A percentile compares a stretch with the other conserved stretches of the same genome.
Evolutionary conservation across 2,888 invertebrate species (phyloP).

Genomic region (Palloptera scutellata): DNA sequence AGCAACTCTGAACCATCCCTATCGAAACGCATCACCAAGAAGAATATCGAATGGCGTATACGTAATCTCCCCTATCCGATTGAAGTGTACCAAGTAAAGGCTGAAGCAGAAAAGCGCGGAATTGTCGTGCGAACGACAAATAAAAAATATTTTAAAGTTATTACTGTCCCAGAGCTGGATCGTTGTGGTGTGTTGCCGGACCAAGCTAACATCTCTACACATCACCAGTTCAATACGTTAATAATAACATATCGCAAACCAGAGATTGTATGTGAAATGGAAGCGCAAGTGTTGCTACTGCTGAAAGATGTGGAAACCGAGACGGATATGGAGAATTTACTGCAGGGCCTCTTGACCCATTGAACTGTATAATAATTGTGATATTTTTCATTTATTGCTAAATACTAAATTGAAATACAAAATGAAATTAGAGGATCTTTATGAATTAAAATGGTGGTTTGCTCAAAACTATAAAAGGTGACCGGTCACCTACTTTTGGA

Average conservation of each 20-base stretch:
- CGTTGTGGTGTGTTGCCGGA: slow-evolving; percentile 71
- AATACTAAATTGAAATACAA: no score
- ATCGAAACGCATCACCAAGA: slow-evolving; percentile 76
- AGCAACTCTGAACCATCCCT: slow-evolving; percentile 70
- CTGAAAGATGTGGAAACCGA: slow-evolving; percentile 62
- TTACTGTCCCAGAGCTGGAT: slow-evolving; percentile 75
- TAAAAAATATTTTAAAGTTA: slow-evolving; percentile 82
- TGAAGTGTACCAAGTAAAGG: slow-evolving; percentile 75
- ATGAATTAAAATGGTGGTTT: neutral
- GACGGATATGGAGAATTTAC: slow-evolving; percentile 60
- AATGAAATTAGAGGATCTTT: neutral
- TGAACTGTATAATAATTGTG: slow-evolving; percentile 39
- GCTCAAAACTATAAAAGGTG: neutral
- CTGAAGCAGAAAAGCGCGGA: slow-evolving; percentile 70
- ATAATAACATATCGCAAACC: slow-evolving; percentile 84
- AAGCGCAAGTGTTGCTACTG: slow-evolving; percentile 67
- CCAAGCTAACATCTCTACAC: slow-evolving; percentile 72
- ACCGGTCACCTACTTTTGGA: slow-evolving; percentile 43
- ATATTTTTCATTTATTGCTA: slow-evolving; percentile 4
- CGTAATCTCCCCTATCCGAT: slow-evolving; percentile 79
- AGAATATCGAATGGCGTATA: slow-evolving; percentile 82
- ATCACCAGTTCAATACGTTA: slow-evolving; percentile 79
- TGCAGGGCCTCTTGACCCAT: slow-evolving; percentile 57
- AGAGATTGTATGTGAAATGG: slow-evolving; percentile 73
- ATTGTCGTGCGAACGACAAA: slow-evolving; percentile 78